phyloP scores from a whole-genome alignment of 2,797 vertebrate species.

The Schizopygopsis pylzovi region DNA sequence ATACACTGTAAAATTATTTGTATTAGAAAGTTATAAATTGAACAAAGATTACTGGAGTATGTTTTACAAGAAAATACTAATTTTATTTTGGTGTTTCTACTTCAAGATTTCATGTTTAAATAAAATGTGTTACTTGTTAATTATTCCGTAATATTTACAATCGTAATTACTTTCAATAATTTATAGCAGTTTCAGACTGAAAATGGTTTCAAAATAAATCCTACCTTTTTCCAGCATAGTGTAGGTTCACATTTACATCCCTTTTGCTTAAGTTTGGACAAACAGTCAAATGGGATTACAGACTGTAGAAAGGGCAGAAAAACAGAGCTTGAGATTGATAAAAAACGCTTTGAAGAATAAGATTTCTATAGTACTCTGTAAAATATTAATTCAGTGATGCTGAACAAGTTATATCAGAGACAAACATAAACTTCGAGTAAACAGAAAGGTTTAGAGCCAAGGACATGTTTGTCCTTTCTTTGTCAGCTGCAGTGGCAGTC shows the following conservation, averaged over 20 bases:
- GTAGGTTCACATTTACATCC: not conserved
- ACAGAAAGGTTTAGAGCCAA: not conserved
- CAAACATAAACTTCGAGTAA: not conserved
- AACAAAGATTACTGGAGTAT: not conserved
- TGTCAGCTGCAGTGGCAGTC: not conserved
- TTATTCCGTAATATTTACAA: too few species aligned
- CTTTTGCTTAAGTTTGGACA: not conserved
- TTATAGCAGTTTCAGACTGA: too few species aligned
- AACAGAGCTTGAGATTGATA: not conserved
- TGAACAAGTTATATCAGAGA: not conserved
- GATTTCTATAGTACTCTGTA: not conserved
- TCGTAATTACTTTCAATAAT: too few species aligned
- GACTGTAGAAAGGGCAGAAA: not conserved
- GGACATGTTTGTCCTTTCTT: constrained; percentile 19
- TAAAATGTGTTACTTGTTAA: too few species aligned
- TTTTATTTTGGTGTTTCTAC: too few species aligned
- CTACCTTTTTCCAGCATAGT: not conserved
- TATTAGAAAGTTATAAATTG: not conserved
- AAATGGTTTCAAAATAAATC: too few species aligned
- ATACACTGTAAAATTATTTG: not conserved
- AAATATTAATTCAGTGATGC: constrained; percentile 15
- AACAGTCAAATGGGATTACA: constrained; percentile 8
- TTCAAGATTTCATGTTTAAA: too few species aligned
- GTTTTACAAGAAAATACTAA: too few species aligned
- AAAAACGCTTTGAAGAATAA: not conserved